These are phyloP conservation scores for Pygocentrus nattereri DNA, from an alignment of 2,797 vertebrate species.

Conservation along the genomic window DNA sequence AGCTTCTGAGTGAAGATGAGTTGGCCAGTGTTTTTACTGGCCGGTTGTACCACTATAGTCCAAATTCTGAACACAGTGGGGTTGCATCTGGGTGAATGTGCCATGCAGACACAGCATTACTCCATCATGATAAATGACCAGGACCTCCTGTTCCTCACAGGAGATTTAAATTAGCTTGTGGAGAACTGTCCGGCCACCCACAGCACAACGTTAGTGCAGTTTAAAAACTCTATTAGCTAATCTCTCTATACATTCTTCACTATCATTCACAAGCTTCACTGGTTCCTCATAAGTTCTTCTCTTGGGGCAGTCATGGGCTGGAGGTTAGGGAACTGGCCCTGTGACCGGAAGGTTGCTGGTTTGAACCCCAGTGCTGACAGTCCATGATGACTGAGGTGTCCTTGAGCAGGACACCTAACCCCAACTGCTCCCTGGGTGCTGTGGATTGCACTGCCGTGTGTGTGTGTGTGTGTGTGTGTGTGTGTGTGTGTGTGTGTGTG, in stretches of 20 bases:
- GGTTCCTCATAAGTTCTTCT: not conserved
- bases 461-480: too few species aligned
- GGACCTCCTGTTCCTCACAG: constrained; percentile 44
- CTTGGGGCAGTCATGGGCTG: too few species aligned
- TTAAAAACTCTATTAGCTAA: not conserved
- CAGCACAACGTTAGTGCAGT: not conserved
- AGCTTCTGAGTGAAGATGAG: not conserved
- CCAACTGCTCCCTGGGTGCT: too few species aligned
- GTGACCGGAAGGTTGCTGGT: too few species aligned
- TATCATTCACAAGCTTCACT: not conserved
- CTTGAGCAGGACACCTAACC: too few species aligned
- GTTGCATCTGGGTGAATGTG: not conserved
- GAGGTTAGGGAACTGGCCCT: too few species aligned
- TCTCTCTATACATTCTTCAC: not conserved
- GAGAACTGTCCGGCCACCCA: constrained; percentile 7
- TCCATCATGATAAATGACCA: constrained; percentile 53
- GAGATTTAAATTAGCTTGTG: constrained; percentile 54
- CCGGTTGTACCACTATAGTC: not conserved
- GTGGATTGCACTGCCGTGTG: too few species aligned
- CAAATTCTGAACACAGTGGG: not conserved
- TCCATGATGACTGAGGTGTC: too few species aligned
- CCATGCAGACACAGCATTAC: constrained; percentile 50
- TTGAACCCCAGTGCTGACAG: too few species aligned
- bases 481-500: too few species aligned
- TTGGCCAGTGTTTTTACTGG: not conserved